Evolutionary conservation across 2,113 vertebrate genomes (phyloP), one percentile per base, ranked within the genome.

Genomic region (Vireo altiloquus): DNA sequence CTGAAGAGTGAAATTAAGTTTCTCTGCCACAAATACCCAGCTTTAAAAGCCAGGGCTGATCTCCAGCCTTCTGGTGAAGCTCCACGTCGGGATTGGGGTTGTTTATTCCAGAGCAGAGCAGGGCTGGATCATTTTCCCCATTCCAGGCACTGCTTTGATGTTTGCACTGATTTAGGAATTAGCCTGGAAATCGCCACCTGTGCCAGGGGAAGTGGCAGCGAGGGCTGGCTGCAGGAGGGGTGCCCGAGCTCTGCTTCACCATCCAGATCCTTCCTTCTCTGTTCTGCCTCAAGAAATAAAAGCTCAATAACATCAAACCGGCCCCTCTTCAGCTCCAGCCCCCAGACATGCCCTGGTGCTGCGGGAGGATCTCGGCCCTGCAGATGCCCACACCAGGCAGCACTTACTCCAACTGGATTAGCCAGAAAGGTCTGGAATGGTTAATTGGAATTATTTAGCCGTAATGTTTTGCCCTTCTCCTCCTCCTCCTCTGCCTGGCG

Each of bases 381-480:
- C 82, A 88, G 92, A 18, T 28, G 92, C 15, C 28, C 18, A 24
- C 64, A 66, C 35, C 90, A 96, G 91, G 93, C 95, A 96, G 64
- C 92, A 93, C 76, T 94, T 93, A 64, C 4, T 94, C 65, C 94
- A 96, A 95, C 40, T 78, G 72, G 90, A 96, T 97, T 95, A 96
- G 76, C 86, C 64, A 82, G 85, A 90, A 93, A 89, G 93, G 88
- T 89, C 95, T 96, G 95, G 94, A 50, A 88, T 82, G 49, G 85
- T 96, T 96, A 96, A 96, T 93, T 93, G 94, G 40, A 88, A 83
- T 95, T 83, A 95, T 95, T 95, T 93, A 94, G 68, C 88, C 80
- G 21, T 89, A 10, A 83, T 89, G 90, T 61, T 94, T 82, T 88
- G 60, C 53, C 80, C 54, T 90, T 70, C 90, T 95, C 87, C 81